Evolutionary conservation across 1,140 invertebrate species (phyloP).

Genomic region (Dufourea novaeangliae): DNA sequence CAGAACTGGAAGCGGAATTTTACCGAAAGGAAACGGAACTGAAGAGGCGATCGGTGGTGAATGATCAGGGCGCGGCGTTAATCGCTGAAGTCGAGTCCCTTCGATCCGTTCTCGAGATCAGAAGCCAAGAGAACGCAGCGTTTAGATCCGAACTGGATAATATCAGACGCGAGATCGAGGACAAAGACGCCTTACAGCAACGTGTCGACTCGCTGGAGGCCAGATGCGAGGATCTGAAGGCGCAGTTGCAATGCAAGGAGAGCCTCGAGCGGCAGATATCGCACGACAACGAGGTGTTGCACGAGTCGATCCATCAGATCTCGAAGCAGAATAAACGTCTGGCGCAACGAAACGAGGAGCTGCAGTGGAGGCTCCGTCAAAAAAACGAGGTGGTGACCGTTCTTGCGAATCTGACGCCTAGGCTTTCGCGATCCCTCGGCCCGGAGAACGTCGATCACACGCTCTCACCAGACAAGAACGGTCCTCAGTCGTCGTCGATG

Average conservation of each 20-base stretch:
- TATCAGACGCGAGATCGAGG: slow-evolving; percentile 82
- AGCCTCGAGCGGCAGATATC: slow-evolving; percentile 81
- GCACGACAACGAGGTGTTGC: slow-evolving; percentile 86
- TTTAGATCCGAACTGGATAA: slow-evolving; percentile 86
- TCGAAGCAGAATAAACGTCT: slow-evolving; percentile 89
- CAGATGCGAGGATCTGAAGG: slow-evolving; percentile 86
- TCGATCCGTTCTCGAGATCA: slow-evolving; percentile 88
- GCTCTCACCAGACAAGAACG: slow-evolving; percentile 54
- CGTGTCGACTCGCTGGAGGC: slow-evolving; percentile 84
- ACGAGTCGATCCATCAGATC: slow-evolving; percentile 88
- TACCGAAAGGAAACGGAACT: slow-evolving; percentile 68
- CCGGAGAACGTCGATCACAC: slow-evolving; percentile 68
- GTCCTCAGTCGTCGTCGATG: slow-evolving; percentile 81
- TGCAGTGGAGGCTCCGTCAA: slow-evolving; percentile 91
- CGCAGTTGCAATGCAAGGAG: slow-evolving; percentile 85
- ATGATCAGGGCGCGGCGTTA: slow-evolving; percentile 78
- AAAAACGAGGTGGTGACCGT: slow-evolving; percentile 86
- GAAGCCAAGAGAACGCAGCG: slow-evolving; percentile 87
- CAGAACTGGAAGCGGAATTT: slow-evolving; percentile 77
- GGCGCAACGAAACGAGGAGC: slow-evolving; percentile 91
- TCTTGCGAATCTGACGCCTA: slow-evolving; percentile 75
- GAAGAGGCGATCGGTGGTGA: slow-evolving; percentile 68
- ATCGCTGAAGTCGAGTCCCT: slow-evolving; percentile 88
- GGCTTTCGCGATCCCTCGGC: slow-evolving; percentile 69
- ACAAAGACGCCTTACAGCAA: slow-evolving; percentile 84